phyloP scores from a whole-genome alignment of 64 coral and sea anemone genomes.

The Montipora sp. region DNA sequence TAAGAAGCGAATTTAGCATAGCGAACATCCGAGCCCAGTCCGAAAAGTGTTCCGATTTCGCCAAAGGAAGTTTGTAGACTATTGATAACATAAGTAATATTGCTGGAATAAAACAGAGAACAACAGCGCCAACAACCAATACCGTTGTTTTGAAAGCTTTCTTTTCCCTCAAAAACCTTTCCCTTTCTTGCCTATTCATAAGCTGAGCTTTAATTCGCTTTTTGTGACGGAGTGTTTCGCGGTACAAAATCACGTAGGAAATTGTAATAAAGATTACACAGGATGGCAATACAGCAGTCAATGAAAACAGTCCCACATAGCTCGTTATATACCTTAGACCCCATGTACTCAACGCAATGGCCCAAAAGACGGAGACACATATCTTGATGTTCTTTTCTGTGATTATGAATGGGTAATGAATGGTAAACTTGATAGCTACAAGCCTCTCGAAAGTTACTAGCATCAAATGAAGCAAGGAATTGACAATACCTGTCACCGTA shows the following conservation, averaged over 20 bases:
- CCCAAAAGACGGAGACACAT: not conserved
- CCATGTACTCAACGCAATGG: not conserved
- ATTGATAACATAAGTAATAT: not conserved
- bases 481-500: not conserved
- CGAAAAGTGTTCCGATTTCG: not conserved
- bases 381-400: not conserved
- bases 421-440: not conserved
- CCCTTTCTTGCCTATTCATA: not conserved
- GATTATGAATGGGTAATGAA: not conserved
- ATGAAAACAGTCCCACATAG: not conserved
- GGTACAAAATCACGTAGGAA: constrained; percentile 8
- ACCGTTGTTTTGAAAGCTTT: not conserved
- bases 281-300: not conserved
- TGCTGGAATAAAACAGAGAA: not conserved
- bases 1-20: not conserved
- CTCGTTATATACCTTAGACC: not conserved
- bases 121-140: not conserved
- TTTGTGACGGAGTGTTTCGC: not conserved
- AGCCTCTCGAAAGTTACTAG: not conserved
- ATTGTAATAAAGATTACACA: not conserved
- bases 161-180: not conserved
- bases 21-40: not conserved
- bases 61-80: not conserved
- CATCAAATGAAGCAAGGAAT: not conserved
- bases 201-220: not conserved